Evolutionary conservation across 1,140 invertebrate species (phyloP).

Genomic region (Drosophila bifasciata): DNA sequence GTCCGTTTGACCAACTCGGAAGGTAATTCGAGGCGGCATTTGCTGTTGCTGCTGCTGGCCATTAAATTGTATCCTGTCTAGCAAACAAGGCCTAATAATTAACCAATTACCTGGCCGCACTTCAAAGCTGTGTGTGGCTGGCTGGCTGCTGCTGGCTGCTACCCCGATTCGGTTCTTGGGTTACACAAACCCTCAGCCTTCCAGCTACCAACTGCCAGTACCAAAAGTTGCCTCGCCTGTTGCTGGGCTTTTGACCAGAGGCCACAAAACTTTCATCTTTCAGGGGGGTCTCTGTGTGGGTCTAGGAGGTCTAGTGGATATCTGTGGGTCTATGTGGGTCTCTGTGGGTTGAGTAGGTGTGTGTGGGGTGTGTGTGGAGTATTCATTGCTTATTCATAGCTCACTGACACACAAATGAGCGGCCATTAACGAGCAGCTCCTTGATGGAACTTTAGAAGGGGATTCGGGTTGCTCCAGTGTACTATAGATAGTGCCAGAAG

Average conservation of each 20-base stretch:
- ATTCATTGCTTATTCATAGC: slow-evolving; percentile 61
- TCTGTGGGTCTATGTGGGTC: no score
- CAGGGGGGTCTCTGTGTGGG: no score
- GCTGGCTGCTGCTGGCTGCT: slow-evolving; percentile 10
- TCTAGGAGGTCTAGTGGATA: slow-evolving; percentile 2
- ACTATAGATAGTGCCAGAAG: slow-evolving; percentile 12
- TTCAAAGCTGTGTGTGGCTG: slow-evolving; percentile 58
- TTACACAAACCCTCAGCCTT: slow-evolving; percentile 19
- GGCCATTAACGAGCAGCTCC: slow-evolving; percentile 48
- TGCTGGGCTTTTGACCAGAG: slow-evolving; percentile 41
- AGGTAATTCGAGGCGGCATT: slow-evolving; percentile 19
- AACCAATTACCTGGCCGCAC: slow-evolving; percentile 60
- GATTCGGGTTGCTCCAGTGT: neutral
- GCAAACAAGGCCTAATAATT: slow-evolving; percentile 61
- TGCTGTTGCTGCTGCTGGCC: slow-evolving; percentile 8
- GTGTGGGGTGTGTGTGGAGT: slow-evolving; percentile 1
- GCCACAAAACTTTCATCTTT: slow-evolving; percentile 49
- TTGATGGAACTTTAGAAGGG: slow-evolving; percentile 19
- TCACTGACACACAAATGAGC: slow-evolving; percentile 57
- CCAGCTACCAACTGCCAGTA: slow-evolving; percentile 22
- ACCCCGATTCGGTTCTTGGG: slow-evolving; percentile 16
- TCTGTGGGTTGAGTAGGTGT: slow-evolving; percentile 7
- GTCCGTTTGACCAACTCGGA: slow-evolving; percentile 29
- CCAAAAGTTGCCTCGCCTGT: neutral
- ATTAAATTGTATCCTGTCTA: slow-evolving; percentile 13